These are phyloP conservation scores for Ellobium chinense DNA, from an alignment of 2,888 invertebrate species.

Conservation along the genomic window DNA sequence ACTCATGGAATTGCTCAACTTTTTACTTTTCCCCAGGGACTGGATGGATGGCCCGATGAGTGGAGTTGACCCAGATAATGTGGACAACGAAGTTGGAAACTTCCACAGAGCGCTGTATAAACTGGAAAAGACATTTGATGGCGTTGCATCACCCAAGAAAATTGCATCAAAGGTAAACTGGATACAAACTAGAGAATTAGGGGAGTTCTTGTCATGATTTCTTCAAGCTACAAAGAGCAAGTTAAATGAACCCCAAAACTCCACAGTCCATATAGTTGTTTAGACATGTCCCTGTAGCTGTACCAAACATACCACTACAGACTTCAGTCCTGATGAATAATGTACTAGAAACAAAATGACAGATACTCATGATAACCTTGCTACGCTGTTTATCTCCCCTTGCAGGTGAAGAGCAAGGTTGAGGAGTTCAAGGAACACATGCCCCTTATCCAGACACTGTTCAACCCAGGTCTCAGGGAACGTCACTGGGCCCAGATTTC, in stretches of 20 bases:
- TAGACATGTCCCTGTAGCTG: too few relatives aligned
- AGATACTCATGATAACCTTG: too few relatives aligned
- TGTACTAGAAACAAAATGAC: too few relatives aligned
- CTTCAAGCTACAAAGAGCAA: too few relatives aligned
- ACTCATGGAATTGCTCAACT: too few relatives aligned
- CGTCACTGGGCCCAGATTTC: slow-evolving; percentile 96
- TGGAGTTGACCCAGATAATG: slow-evolving; percentile 91
- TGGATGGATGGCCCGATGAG: slow-evolving; percentile 94
- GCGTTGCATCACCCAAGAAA: slow-evolving; percentile 86
- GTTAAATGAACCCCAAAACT: too few relatives aligned
- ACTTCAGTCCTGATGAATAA: too few relatives aligned
- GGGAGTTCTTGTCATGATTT: too few relatives aligned
- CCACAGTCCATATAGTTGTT: too few relatives aligned
- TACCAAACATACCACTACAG: too few relatives aligned
- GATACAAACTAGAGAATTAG: too few relatives aligned
- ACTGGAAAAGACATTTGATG: slow-evolving; percentile 91
- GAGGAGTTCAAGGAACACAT: slow-evolving; percentile 89
- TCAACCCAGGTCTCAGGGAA: slow-evolving; percentile 91
- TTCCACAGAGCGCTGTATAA: slow-evolving; percentile 89
- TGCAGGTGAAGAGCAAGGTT: slow-evolving; percentile 85
- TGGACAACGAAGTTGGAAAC: slow-evolving; percentile 88
- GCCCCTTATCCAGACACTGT: slow-evolving; percentile 94
- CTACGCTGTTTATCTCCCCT: too few relatives aligned
- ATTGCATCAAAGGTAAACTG: slow-evolving; percentile 84
- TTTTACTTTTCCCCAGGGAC: slow-evolving; percentile 72